phyloP scores from a whole-genome alignment of 2,888 invertebrate genomes.

The Cheilosia variabilis region DNA sequence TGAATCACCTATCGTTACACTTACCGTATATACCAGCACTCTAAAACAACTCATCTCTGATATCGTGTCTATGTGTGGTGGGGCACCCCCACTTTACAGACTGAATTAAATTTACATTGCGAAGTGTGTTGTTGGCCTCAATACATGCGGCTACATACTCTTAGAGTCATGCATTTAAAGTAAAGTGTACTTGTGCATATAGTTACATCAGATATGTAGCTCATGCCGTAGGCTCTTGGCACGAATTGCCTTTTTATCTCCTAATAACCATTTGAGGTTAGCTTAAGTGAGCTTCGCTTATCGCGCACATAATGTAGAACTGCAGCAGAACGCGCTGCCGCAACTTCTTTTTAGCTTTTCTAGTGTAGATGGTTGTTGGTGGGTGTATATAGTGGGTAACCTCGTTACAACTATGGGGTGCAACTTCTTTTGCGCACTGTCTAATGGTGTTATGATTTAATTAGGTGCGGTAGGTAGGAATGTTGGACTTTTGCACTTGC shows the following conservation, averaged over 20 bases:
- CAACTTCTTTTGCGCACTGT: too few relatives aligned
- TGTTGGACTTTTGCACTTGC: too few relatives aligned
- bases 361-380: not conserved
- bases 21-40: not conserved
- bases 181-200: conserved; percentile 12
- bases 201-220: conserved; percentile 10
- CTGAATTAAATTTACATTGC: conserved; percentile 68
- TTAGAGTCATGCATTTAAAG: conserved; percentile 1
- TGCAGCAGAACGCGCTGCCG: conserved; percentile 20
- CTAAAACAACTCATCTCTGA: not conserved
- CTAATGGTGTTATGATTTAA: too few relatives aligned
- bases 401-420: too few relatives aligned
- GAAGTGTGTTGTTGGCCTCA: conserved; percentile 67
- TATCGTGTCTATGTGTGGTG: not conserved
- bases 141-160: conserved; percentile 19
- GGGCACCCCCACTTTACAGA: conserved; percentile 9
- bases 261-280: conserved; percentile 71
- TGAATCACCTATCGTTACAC: conserved; percentile 6
- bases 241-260: conserved; percentile 56
- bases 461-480: too few relatives aligned
- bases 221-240: conserved; percentile 28
- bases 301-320: conserved; percentile 63
- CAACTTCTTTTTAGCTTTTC: not conserved
- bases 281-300: conserved; percentile 68
- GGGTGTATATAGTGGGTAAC: not conserved